These are phyloP conservation scores for Microcebus murinus DNA, from an alignment of 2,113 vertebrate genomes.

Conservation along the genomic window DNA sequence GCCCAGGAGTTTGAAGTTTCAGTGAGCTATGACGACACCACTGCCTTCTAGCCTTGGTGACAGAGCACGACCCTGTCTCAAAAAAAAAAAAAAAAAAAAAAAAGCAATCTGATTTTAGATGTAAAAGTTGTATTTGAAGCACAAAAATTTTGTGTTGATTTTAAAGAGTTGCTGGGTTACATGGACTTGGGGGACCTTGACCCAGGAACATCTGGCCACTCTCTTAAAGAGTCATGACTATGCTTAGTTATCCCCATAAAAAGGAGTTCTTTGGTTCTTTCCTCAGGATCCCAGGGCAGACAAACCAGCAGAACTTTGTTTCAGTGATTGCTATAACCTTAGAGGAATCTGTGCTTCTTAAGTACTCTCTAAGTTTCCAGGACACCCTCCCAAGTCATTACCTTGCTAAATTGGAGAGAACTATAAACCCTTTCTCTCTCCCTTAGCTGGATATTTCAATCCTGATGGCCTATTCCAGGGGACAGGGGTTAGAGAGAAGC, in stretches of 20 bases:
- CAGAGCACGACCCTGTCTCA: too few species aligned
- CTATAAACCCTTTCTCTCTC: background rate
- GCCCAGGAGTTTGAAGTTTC: too few species aligned
- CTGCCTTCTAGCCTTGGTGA: too few species aligned
- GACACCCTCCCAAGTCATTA: background rate
- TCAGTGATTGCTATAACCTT: background rate
- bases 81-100: too few species aligned
- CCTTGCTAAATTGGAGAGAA: background rate
- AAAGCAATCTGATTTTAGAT: conserved; percentile 22
- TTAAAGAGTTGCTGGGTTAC: background rate
- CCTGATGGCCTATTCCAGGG: background rate
- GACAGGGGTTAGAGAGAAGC: background rate
- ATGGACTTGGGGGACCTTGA: background rate
- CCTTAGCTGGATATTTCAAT: background rate
- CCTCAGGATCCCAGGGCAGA: background rate
- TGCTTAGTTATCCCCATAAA: background rate
- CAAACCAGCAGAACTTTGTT: background rate
- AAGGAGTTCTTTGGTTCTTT: background rate
- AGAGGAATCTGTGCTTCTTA: background rate
- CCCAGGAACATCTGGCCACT: background rate
- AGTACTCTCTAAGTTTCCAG: background rate
- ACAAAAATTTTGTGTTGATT: background rate
- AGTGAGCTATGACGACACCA: too few species aligned
- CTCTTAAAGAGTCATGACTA: background rate
- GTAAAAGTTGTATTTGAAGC: background rate